phyloP scores from a whole-genome alignment of 2,797 vertebrate genomes.

The Sebastes glaucus region DNA sequence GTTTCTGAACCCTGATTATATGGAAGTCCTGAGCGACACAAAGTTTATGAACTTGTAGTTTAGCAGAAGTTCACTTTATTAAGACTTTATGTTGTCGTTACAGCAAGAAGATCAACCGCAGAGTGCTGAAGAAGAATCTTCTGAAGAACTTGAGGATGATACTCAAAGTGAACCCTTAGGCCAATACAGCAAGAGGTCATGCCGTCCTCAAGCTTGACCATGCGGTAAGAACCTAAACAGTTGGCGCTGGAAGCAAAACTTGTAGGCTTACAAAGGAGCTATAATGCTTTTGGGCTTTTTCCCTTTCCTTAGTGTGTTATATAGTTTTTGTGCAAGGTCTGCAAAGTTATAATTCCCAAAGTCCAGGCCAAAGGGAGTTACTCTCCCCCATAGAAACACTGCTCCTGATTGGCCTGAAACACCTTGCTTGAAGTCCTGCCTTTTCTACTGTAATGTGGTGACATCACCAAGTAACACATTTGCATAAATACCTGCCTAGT shows the following conservation, averaged over 20 bases:
- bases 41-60: constrained; percentile 73
- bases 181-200: constrained; percentile 89
- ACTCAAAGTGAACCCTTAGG: constrained; percentile 95
- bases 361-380: no score
- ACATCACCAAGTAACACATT: no score
- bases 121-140: constrained; percentile 98
- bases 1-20: constrained; percentile 84
- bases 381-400: no score
- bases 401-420: no score
- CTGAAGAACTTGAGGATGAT: constrained; percentile 96
- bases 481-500: no score
- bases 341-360: no score
- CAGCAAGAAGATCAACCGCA: constrained; percentile 93
- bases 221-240: constrained; percentile 78
- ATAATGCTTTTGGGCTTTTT: no score
- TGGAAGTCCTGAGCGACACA: constrained; percentile 77
- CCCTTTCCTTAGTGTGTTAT: no score
- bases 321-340: no score
- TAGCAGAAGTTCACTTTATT: neutral
- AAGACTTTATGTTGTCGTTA: constrained; percentile 25
- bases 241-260: rapidly evolving
- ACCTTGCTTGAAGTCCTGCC: no score
- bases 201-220: constrained; percentile 91
- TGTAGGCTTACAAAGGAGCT: no score
- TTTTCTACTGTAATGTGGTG: no score